Conservation (phyloP, 2,888 invertebrate genomes). For the Microchrysa polita region DNA sequence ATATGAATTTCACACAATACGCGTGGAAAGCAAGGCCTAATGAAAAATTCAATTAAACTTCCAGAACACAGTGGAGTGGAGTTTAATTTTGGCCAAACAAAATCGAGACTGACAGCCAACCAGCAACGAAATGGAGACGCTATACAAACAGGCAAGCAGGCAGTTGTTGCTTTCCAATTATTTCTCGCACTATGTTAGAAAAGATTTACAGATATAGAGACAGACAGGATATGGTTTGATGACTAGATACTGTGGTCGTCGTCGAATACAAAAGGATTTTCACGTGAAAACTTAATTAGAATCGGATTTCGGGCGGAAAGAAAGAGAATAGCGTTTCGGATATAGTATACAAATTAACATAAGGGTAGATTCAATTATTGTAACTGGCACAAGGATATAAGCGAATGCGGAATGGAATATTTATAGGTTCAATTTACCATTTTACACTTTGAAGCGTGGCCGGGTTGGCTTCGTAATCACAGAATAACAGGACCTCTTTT, state of each 20-base stretch:
- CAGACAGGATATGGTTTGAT: background rate
- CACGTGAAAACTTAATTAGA: conserved; percentile 36
- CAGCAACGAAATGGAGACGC: background rate
- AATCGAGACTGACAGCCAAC: too few species aligned
- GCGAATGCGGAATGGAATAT: background rate
- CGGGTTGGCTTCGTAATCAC: conserved; percentile 88
- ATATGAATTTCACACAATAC: conserved; percentile 34
- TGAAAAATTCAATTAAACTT: conserved; percentile 49
- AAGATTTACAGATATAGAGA: conserved; percentile 32
- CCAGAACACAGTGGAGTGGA: background rate
- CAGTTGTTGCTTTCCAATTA: conserved; percentile 19
- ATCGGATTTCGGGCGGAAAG: background rate
- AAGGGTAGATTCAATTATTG: too few species aligned
- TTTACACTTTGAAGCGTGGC: conserved; percentile 77
- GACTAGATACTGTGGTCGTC: background rate
- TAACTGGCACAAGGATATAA: background rate
- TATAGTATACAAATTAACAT: background rate
- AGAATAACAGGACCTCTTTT: conserved; percentile 77
- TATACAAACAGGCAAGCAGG: background rate
- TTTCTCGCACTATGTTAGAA: conserved; percentile 14
- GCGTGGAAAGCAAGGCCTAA: conserved; percentile 44
- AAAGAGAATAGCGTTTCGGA: background rate
- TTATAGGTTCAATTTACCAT: conserved; percentile 69
- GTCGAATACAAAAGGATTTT: conserved; percentile 3
- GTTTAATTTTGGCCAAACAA: background rate